phyloP scores from a whole-genome alignment of 2,888 invertebrate genomes.

The Ctenicera cuprea region DNA sequence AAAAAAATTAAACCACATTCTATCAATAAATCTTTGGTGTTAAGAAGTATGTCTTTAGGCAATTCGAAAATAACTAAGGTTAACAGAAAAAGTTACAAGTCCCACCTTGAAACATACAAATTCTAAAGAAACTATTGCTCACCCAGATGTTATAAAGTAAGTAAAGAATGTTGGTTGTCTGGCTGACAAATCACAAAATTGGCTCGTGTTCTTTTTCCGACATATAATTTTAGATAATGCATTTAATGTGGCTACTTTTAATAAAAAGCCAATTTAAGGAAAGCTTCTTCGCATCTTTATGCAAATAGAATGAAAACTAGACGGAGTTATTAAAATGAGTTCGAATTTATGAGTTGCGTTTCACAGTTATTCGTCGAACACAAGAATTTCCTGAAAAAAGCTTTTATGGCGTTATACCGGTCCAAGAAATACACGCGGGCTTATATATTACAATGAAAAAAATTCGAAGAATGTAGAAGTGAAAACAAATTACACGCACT shows the following conservation, averaged over 20 bases:
- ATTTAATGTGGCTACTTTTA: background rate
- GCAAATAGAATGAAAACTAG: background rate
- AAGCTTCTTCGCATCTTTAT: constrained; percentile 2
- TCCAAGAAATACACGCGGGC: background rate
- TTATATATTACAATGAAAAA: constrained; percentile 27
- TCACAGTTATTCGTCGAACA: constrained; percentile 11
- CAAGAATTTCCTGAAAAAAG: constrained; percentile 14
- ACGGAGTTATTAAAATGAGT: constrained; percentile 3
- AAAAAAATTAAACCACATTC: too few relatives aligned
- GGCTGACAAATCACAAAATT: too few relatives aligned
- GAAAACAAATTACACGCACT: constrained; percentile 42
- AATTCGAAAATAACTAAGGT: too few relatives aligned
- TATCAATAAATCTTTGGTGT: too few relatives aligned
- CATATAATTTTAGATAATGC: background rate
- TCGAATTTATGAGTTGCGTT: constrained; percentile 7
- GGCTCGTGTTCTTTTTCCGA: too few relatives aligned
- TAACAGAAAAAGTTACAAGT: too few relatives aligned
- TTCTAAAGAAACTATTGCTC: too few relatives aligned
- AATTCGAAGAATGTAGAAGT: constrained; percentile 39
- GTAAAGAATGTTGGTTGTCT: too few relatives aligned
- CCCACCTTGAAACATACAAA: too few relatives aligned
- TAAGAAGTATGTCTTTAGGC: too few relatives aligned
- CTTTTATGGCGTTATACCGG: constrained; percentile 18
- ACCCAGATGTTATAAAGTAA: too few relatives aligned
- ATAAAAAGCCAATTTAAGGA: background rate